phyloP scores from a whole-genome alignment of 2,888 invertebrate genomes.

The Hydroisotoma schaefferi region DNA sequence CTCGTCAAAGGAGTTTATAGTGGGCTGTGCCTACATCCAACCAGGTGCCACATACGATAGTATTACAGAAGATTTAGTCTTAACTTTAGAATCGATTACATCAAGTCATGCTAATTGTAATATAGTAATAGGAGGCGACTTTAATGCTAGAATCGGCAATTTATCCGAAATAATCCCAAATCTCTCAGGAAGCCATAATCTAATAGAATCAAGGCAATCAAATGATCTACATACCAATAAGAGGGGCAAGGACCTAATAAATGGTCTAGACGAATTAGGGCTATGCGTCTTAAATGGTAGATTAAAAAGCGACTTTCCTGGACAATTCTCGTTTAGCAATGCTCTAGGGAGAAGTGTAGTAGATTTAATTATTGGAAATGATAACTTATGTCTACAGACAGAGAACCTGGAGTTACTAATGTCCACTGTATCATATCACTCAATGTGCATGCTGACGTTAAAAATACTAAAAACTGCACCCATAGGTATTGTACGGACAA shows the following conservation, averaged over 20 bases:
- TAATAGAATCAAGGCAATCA: background rate
- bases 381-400: background rate
- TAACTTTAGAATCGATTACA: background rate
- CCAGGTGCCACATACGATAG: background rate
- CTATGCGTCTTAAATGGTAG: conserved; percentile 3
- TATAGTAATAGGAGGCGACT: conserved; percentile 4
- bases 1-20: background rate
- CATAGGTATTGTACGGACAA: background rate
- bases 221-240: background rate
- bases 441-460: background rate
- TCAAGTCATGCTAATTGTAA: background rate
- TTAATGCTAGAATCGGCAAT: background rate
- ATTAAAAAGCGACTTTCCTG: too few species aligned
- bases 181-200: background rate
- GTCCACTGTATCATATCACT: background rate
- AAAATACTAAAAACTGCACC: background rate
- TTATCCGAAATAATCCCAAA: background rate
- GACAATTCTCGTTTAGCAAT: background rate
- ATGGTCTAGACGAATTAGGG: background rate
- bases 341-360: background rate
- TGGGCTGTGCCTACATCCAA: background rate
- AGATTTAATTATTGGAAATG: background rate
- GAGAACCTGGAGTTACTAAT: background rate
- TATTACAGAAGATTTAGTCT: background rate
- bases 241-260: background rate